Base-by-base conservation (phyloP, 2,113 vertebrate species). In the Cyprinus carpio region DNA sequence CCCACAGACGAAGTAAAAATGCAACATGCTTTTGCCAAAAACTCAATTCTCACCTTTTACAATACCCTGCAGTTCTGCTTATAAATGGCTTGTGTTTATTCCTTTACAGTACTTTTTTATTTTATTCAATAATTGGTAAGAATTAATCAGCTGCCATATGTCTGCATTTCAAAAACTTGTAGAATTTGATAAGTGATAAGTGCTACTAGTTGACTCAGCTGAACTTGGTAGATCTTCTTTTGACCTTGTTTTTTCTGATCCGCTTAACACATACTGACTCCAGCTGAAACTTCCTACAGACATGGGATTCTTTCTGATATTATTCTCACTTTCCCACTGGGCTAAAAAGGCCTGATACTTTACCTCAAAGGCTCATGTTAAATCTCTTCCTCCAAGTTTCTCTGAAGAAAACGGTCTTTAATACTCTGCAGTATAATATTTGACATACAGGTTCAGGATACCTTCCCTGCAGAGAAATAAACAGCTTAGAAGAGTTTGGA, bases 1-100 rank as follows among this genome's bases (percentile, higher is more conserved):
- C 62, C 85, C 7, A 51, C 11, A 37, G 79, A 67, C 25, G 16
- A 49, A 62, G 84, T 49, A n/a, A 81, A 85, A 85, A 74, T 81
- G 79, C 37, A 71, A 54, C 49, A 27, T 6, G 51, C 18, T 4
- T 71, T 81, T 85, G 84, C 77, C 76, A 85, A 72, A 85, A 6
- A 58, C 49, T 37, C 10, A 79, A 77, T 84, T 67, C 43, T 80
- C 56, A 69, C 75, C 64, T 78, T 64, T 76, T 31, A n/a, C 25
- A 40, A 49, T 58, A 31, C 25, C 62, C 62, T 78, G 16, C 43
- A 43, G 23, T 49, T 74, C 31, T 76, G 16, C 6, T 20, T 46
- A 60, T 51, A 69, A 49, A 62, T 40, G n/a, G 10, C 11, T n/a
- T n/a, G 37, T 80, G 62, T 85, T 54, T 80, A 75, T 51, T 79